Base-by-base conservation (phyloP, 1,140 invertebrate genomes). In the Saccostrea echinata region DNA sequence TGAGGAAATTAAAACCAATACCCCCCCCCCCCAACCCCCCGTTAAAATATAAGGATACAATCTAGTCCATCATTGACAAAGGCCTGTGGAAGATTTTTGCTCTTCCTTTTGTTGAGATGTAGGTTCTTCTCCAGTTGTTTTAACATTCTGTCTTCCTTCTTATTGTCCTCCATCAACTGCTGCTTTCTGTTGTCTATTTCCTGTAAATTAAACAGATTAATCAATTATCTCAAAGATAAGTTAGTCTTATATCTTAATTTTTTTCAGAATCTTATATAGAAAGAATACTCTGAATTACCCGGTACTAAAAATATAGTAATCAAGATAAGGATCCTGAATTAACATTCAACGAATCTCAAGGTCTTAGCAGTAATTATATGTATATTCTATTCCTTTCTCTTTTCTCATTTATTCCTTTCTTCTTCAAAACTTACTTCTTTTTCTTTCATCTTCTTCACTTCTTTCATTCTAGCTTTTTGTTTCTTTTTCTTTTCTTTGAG, bases 31-130 rank as follows among this genome's bases (percentile, higher is more conserved):
- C 43, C 43, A 43, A 4, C 6, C 43, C 43, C 1, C 43, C 43
- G 9, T 3, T 43, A 43, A 6, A 43, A 43, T 6, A 43, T 43
- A 94, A 97, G 96, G 96, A 97, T 97, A 97, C 97, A 98, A 93
- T 98, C 97, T 51, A 98, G 95, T 2, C 98, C 98, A 96, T 98
- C 98, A 84, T 96, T 95, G 64, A 96, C 93, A 95, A 98, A 98
- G 89, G 96, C 97, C 92, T 97, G 97, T 9, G 97, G 97, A 12
- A 93, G 85, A 91, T 97, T 96, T 92, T 97, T 97, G 51, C 95
- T 96, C 92, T 97, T 97, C 80, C 95, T 96, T 91, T 97, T 97
- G 86, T 98, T 97, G 6, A 99, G 92, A 90, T 97, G 97, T 1
- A 99, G 94, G 93, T 97, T 96, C 94, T 98, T 98, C 92, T 97